Percentiles rank a stretch among this genome's conserved stretches.
Evolutionary conservation across 2,797 vertebrate genomes (phyloP).

Genomic region (Tarsius wallacei): DNA sequence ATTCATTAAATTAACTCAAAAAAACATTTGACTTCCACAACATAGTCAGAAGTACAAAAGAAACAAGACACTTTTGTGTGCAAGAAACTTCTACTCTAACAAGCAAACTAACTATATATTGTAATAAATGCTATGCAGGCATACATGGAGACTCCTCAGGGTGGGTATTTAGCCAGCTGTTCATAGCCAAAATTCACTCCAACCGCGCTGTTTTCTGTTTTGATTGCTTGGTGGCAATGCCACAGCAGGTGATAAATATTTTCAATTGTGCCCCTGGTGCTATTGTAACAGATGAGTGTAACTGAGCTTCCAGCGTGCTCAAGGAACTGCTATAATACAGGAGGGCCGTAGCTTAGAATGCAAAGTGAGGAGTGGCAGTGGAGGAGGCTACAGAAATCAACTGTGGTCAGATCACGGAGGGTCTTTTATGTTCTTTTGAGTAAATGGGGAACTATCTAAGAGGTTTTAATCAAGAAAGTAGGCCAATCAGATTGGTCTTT

Average conservation of each 20-base stretch:
- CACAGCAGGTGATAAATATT: background rate
- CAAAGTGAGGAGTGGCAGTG: background rate
- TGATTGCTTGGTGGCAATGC: background rate
- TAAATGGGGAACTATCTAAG: background rate
- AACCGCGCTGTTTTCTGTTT: background rate
- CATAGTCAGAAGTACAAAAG: conserved; percentile 21
- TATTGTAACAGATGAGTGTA: background rate
- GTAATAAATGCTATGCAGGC: background rate
- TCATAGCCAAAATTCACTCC: background rate
- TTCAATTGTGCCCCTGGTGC: background rate
- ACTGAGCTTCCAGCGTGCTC: background rate
- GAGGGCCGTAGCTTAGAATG: background rate
- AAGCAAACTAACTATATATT: background rate
- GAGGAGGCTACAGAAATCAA: background rate
- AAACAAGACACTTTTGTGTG: background rate
- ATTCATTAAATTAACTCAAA: conserved; percentile 30
- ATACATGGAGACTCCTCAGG: background rate
- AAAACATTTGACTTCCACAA: conserved; percentile 30
- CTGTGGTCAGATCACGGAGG: background rate
- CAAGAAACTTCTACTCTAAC: background rate
- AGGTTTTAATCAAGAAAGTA: background rate
- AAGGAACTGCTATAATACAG: background rate
- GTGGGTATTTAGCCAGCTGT: background rate
- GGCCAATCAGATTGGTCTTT: background rate
- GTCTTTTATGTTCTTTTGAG: background rate